These are phyloP conservation scores for Hippocampus barbouri DNA, from an alignment of 2,113 vertebrate species.

Conservation along the genomic window DNA sequence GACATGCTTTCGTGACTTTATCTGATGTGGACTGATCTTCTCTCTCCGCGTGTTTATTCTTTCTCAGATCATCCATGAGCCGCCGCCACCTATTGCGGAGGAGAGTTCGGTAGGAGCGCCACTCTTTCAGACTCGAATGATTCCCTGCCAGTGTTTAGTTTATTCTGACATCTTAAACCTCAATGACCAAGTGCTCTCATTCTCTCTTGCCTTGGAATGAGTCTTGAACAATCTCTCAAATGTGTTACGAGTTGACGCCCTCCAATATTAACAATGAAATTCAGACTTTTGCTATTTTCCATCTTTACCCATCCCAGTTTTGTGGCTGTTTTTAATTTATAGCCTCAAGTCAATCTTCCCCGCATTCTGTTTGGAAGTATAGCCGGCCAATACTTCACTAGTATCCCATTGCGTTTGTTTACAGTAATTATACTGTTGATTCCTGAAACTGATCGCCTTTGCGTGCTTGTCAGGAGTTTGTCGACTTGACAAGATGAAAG, in stretches of 20 bases:
- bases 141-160: conserved; percentile 36
- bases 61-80: conserved; percentile 74
- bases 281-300: conserved; percentile 6
- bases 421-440: conserved; percentile 16
- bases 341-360: conserved; percentile 8
- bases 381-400: not conserved
- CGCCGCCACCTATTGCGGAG: conserved; percentile 67
- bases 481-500: conserved; percentile 15
- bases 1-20: conserved; percentile 20
- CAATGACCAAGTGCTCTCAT: conserved; percentile 18
- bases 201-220: conserved; percentile 11
- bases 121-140: conserved; percentile 13
- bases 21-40: conserved; percentile 12
- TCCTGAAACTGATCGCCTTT: conserved; percentile 18
- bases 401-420: conserved; percentile 19
- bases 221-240: conserved; percentile 27
- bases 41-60: conserved; percentile 12
- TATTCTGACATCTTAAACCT: conserved; percentile 26
- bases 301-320: not conserved
- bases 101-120: conserved; percentile 71
- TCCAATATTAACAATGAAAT: conserved; percentile 30
- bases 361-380: not conserved
- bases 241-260: conserved; percentile 27
- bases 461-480: conserved; percentile 1
- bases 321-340: conserved; percentile 7